phyloP scores from a whole-genome alignment of 2,797 vertebrate species.

The Petrocephalus schoutedeni region DNA sequence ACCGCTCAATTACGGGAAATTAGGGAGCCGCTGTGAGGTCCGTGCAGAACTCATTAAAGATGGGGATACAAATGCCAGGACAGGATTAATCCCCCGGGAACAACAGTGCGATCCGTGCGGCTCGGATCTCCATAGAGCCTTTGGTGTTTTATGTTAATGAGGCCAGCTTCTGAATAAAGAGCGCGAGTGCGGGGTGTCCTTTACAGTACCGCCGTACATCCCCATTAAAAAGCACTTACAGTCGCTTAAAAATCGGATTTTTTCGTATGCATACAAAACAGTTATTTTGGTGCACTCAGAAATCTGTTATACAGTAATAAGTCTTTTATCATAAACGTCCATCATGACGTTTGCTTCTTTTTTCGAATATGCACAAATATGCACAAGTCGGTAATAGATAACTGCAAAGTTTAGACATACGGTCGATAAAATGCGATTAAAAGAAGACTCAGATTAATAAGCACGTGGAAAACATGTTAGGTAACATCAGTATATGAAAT shows the following conservation, averaged over 20 bases:
- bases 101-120: constrained; percentile 40
- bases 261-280: background rate
- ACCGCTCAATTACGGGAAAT: constrained; percentile 67
- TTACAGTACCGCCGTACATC: background rate
- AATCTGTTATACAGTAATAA: background rate
- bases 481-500: constrained; percentile 63
- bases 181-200: background rate
- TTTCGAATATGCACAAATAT: background rate
- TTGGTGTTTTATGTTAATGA: constrained; percentile 41
- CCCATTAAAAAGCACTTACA: background rate
- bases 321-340: background rate
- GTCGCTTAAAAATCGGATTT: background rate
- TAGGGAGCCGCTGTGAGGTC: constrained; percentile 63
- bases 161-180: constrained; percentile 26
- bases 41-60: constrained; percentile 65
- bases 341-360: background rate
- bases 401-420: background rate
- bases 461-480: constrained; percentile 41
- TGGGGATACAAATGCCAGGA: constrained; percentile 45
- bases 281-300: background rate
- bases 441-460: background rate
- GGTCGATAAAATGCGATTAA: background rate
- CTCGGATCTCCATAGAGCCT: constrained; percentile 41
- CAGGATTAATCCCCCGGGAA: constrained; percentile 56
- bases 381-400: background rate